A percentile compares a stretch with the other conserved stretches of the same genome.
These are phyloP conservation scores for Harmothoe impar DNA, from an alignment of 2,888 invertebrate species.

Conservation along the genomic window DNA sequence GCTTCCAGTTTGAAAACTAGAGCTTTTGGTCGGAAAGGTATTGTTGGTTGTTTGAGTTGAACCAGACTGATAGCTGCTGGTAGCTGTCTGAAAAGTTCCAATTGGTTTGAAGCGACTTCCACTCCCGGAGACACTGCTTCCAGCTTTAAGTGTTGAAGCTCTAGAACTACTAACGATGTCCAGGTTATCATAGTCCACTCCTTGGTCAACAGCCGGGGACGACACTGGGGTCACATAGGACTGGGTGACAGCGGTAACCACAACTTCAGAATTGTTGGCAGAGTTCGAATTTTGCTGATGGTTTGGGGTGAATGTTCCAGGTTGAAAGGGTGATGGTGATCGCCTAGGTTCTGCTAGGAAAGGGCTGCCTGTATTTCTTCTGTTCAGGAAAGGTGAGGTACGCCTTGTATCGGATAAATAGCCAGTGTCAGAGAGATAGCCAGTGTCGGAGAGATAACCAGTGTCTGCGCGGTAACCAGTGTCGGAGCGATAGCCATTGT, in stretches of 20 bases:
- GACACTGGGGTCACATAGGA: background rate
- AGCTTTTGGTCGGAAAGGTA: background rate
- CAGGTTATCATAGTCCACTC: slow-evolving; percentile 15
- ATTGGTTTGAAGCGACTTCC: background rate
- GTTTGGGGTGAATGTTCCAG: background rate
- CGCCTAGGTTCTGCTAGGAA: background rate
- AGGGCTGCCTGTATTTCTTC: background rate
- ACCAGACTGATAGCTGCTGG: background rate
- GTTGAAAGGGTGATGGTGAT: background rate
- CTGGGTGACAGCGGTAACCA: background rate
- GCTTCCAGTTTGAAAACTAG: background rate
- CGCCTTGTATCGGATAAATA: background rate
- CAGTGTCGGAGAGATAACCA: slow-evolving; percentile 9
- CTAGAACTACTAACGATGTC: background rate
- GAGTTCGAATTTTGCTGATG: background rate
- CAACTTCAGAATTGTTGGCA: background rate
- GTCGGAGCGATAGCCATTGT: background rate
- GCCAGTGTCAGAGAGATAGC: slow-evolving; percentile 21
- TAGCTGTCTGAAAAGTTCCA: background rate
- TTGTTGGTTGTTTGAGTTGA: background rate
- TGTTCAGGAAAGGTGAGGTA: background rate
- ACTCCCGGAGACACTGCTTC: background rate
- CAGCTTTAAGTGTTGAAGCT: background rate
- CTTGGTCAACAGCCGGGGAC: background rate
- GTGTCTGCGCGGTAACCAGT: slow-evolving; percentile 1